Evolutionary conservation across 2,113 vertebrate species (phyloP).

Genomic region (Anolis carolinensis): DNA sequence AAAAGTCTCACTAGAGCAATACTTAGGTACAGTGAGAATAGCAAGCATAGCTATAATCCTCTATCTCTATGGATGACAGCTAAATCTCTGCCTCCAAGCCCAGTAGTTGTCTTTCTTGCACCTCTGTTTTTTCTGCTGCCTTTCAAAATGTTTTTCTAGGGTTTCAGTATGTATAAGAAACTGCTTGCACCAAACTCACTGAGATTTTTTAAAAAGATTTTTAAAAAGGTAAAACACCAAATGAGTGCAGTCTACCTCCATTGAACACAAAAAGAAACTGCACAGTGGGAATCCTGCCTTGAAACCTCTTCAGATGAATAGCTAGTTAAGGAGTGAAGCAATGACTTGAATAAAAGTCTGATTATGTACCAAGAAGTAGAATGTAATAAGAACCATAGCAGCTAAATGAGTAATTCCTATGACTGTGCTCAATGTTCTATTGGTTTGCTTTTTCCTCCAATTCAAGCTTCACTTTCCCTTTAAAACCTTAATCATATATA

Average conservation of each 20-base stretch:
- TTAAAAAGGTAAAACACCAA: conserved; percentile 44
- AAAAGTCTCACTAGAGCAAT: background rate
- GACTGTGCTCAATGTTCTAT: conserved; percentile 14
- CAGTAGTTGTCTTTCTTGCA: conserved; percentile 40
- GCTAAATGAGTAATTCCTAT: conserved; percentile 67
- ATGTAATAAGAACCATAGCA: conserved; percentile 57
- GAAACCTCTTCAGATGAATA: conserved; percentile 69
- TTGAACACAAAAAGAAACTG: conserved; percentile 43
- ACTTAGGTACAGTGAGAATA: conserved; percentile 10
- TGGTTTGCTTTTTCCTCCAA: conserved; percentile 3
- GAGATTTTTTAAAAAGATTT: conserved; percentile 54
- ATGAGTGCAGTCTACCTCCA: conserved; percentile 32
- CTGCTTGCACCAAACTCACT: conserved; percentile 26
- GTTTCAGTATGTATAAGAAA: conserved; percentile 47
- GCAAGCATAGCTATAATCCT: conserved; percentile 38
- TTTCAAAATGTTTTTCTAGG: conserved; percentile 36
- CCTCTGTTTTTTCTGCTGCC: conserved; percentile 45
- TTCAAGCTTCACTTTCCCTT: no score
- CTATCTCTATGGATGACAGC: conserved; percentile 44
- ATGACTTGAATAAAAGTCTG: conserved; percentile 75
- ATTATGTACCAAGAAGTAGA: conserved; percentile 68
- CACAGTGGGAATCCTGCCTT: conserved; percentile 54
- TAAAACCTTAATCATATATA: background rate
- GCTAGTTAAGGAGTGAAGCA: conserved; percentile 72
- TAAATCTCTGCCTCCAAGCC: conserved; percentile 53